A percentile compares a stretch with the other conserved stretches of the same genome.
Conservation (phyloP, 64 coral and sea anemone species). For the Astreopora myriophthalma region DNA sequence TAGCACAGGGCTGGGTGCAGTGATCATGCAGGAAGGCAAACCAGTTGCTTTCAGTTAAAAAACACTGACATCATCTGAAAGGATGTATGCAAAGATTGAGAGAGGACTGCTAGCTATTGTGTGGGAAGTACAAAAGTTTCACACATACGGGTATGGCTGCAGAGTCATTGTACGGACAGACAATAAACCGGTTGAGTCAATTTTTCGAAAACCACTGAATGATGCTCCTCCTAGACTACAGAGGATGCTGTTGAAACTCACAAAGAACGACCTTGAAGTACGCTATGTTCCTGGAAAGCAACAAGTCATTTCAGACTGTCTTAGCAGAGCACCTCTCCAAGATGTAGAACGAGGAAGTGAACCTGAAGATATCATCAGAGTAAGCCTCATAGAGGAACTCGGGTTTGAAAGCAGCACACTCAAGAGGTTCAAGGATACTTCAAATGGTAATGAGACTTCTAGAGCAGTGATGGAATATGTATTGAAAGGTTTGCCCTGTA, state of each 20-base stretch:
- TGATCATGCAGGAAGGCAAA: conserved; percentile 29
- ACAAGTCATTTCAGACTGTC: background rate
- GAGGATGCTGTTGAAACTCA: background rate
- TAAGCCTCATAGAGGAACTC: conserved; percentile 35
- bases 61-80: background rate
- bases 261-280: background rate
- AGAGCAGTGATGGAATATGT: conserved; percentile 66
- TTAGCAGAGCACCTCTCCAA: background rate
- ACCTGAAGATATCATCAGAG: background rate
- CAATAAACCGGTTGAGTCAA: too few relatives aligned
- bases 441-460: conserved; percentile 52
- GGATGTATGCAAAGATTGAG: background rate
- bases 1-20: conserved; percentile 38
- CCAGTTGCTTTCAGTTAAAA: conserved; percentile 8
- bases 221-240: background rate
- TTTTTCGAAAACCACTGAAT: background rate
- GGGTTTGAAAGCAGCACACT: conserved; percentile 51
- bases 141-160: too few relatives aligned
- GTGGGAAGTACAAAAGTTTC: too few relatives aligned
- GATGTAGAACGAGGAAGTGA: background rate
- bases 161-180: too few relatives aligned
- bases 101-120: background rate
- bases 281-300: background rate
- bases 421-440: conserved; percentile 21
- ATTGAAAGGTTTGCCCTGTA: conserved; percentile 40